These are phyloP conservation scores for Lophochroa leadbeateri DNA, from an alignment of 2,113 vertebrate genomes.

Conservation along the genomic window DNA sequence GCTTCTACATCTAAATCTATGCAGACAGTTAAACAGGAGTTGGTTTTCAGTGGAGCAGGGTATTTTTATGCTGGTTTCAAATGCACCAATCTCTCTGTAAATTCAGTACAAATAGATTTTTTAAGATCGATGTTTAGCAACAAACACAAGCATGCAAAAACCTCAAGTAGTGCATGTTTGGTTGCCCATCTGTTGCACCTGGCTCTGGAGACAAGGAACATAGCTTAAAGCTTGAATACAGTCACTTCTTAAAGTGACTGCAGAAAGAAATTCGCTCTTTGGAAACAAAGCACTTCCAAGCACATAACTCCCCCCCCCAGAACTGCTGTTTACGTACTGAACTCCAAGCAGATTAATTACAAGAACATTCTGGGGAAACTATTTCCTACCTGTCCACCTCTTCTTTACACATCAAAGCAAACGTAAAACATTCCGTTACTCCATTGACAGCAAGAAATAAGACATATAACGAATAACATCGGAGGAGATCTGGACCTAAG, in stretches of 20 bases:
- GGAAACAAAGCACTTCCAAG: not conserved
- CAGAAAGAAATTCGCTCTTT: not conserved
- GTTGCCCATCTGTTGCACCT: not conserved
- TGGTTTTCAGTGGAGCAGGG: not conserved
- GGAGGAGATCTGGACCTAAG: constrained; percentile 87
- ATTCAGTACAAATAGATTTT: not conserved
- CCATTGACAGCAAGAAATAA: constrained; percentile 93
- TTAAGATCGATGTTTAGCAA: not conserved
- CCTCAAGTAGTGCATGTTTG: not conserved
- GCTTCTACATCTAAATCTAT: not conserved
- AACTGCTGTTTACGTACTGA: not conserved
- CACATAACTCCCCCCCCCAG: not conserved
- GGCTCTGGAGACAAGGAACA: not conserved
- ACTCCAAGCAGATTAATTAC: not conserved
- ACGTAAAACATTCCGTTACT: constrained; percentile 93
- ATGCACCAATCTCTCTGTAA: not conserved
- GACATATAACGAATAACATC: constrained; percentile 89
- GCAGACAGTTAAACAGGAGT: not conserved
- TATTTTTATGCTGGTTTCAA: not conserved
- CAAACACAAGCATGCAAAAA: not conserved
- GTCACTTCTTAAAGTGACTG: not conserved
- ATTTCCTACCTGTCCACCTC: constrained; percentile 90
- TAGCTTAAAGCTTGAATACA: not conserved
- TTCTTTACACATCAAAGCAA: constrained; percentile 93
- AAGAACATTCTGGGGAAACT: not conserved